These are phyloP conservation scores for Phyllopteryx taeniolatus DNA, from an alignment of 2,113 vertebrate genomes.

Conservation along the genomic window DNA sequence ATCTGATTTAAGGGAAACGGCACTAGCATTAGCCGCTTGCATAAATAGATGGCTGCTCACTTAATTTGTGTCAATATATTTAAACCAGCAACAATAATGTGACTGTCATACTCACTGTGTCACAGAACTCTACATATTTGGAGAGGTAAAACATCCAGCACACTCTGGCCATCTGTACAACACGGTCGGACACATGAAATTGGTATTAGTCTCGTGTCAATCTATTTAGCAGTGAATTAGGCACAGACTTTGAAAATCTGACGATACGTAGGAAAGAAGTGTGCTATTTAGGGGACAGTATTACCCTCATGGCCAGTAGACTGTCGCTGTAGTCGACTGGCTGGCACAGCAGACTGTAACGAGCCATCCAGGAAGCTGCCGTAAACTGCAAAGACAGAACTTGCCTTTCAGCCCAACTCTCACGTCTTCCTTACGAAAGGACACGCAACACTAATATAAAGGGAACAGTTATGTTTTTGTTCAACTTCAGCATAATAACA, in stretches of 20 bases:
- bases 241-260: not conserved
- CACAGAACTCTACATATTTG: conserved; percentile 71
- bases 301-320: conserved; percentile 64
- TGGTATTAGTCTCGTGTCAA: not conserved
- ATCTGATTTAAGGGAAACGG: conserved; percentile 56
- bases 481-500: too few species aligned
- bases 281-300: not conserved
- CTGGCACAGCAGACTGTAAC: conserved; percentile 73
- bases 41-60: not conserved
- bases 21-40: not conserved
- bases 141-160: conserved; percentile 79
- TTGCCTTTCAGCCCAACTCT: conserved; percentile 4
- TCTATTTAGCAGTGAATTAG: not conserved
- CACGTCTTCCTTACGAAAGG: not conserved
- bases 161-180: conserved; percentile 79
- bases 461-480: too few species aligned
- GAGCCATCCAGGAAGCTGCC: conserved; percentile 62
- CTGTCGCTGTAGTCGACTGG: conserved; percentile 66
- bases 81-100: not conserved
- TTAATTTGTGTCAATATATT: not conserved
- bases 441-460: not conserved
- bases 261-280: not conserved
- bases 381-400: conserved; percentile 68
- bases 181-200: not conserved
- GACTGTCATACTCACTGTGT: conserved; percentile 60